A percentile compares a stretch with the other conserved stretches of the same genome.
Evolutionary conservation across 1,140 invertebrate species (phyloP).

Genomic region (Uloborus diversus): DNA sequence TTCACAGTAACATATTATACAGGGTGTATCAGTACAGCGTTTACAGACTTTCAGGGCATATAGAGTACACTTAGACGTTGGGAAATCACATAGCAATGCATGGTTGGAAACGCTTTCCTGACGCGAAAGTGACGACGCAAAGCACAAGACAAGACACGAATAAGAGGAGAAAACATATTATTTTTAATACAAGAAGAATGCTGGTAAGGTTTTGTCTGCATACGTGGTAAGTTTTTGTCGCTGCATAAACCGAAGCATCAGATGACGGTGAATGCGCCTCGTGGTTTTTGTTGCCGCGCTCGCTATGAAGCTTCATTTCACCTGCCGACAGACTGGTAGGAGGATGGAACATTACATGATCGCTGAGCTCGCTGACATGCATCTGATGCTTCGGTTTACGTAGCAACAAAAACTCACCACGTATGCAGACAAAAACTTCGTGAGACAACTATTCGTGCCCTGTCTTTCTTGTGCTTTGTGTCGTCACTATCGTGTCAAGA

Average conservation of each 20-base stretch:
- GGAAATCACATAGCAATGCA: too few species aligned
- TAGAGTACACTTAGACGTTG: too few species aligned
- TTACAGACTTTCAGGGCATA: too few species aligned
- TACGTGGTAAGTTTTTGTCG: background rate
- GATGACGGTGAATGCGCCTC: background rate
- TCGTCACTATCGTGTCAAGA: too few species aligned
- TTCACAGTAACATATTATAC: too few species aligned
- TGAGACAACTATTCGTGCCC: too few species aligned
- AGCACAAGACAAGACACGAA: background rate
- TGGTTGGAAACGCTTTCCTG: background rate
- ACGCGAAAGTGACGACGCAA: background rate
- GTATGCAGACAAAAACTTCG: too few species aligned
- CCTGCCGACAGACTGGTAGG: background rate
- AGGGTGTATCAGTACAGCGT: too few species aligned
- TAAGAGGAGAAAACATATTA: background rate
- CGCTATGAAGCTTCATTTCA: background rate
- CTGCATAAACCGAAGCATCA: background rate
- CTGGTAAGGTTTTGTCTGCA: background rate
- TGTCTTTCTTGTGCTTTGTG: too few species aligned
- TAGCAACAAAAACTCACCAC: too few species aligned
- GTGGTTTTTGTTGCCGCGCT: background rate
- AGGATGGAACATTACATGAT: background rate
- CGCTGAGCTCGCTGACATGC: slow-evolving; percentile 10
- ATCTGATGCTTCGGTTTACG: too few species aligned
- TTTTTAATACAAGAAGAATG: background rate